phyloP scores from a whole-genome alignment of 2,888 invertebrate genomes.

The Ephialtes manifestator region DNA sequence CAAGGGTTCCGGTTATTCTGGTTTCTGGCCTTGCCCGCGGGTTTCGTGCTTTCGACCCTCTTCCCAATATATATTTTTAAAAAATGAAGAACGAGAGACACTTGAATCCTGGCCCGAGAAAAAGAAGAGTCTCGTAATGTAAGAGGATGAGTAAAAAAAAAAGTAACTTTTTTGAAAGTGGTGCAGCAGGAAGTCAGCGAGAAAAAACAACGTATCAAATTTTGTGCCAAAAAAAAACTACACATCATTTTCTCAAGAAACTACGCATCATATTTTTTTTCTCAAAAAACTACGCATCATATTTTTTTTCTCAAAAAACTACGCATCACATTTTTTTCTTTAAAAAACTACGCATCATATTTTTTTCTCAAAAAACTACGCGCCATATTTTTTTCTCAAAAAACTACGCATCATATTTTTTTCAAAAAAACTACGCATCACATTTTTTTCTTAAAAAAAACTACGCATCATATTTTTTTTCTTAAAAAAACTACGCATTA shows the following conservation, averaged over 20 bases:
- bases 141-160: slow-evolving; percentile 7
- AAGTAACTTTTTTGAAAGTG: background rate
- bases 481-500: too few species aligned
- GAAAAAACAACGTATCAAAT: background rate
- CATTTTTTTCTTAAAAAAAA: too few species aligned
- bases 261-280: too few species aligned
- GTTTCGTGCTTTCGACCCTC: slow-evolving; percentile 75
- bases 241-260: background rate
- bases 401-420: too few species aligned
- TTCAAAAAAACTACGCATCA: too few species aligned
- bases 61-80: slow-evolving; percentile 40
- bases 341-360: too few species aligned
- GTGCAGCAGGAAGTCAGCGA: slow-evolving; percentile 6
- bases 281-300: too few species aligned
- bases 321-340: too few species aligned
- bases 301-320: too few species aligned
- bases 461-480: too few species aligned
- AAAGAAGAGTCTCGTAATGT: slow-evolving; percentile 29
- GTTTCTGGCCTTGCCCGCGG: slow-evolving; percentile 74
- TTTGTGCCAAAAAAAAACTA: background rate
- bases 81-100: slow-evolving; percentile 60
- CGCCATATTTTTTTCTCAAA: too few species aligned
- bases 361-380: too few species aligned
- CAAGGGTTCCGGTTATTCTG: slow-evolving; percentile 80
- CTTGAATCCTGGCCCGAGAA: slow-evolving; percentile 46